A percentile compares a stretch with the other conserved stretches of the same genome.
These are phyloP conservation scores for Podargus strigoides DNA, from an alignment of 2,797 vertebrate genomes.

Conservation along the genomic window DNA sequence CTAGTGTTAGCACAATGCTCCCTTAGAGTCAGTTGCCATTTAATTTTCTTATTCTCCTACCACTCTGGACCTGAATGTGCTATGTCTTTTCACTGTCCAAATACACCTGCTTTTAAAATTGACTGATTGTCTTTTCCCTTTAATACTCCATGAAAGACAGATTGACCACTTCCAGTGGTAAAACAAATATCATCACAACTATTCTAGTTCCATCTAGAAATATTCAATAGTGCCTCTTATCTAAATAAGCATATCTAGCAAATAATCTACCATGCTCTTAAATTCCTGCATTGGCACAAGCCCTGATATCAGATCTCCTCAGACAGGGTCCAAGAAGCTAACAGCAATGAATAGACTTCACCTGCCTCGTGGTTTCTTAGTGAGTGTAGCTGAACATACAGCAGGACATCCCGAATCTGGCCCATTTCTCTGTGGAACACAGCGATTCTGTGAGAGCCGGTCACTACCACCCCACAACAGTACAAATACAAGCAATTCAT, in stretches of 20 bases:
- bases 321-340: not conserved
- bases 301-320: not conserved
- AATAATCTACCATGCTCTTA: not conserved
- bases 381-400: not conserved
- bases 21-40: not conserved
- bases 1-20: not conserved
- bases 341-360: not conserved
- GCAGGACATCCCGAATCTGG: not conserved
- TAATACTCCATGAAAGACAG: not conserved
- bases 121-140: not conserved
- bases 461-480: not conserved
- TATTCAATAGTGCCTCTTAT: not conserved
- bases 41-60: not conserved
- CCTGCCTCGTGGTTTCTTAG: not conserved
- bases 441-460: not conserved
- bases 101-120: conserved; percentile 7
- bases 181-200: not conserved
- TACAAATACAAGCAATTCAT: not conserved
- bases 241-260: not conserved
- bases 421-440: not conserved
- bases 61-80: not conserved
- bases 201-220: not conserved
- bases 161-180: not conserved
- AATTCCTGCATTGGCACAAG: not conserved
- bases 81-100: not conserved